Evolutionary conservation across 2,797 vertebrate genomes (phyloP).

Genomic region (Hylomyscus alleni): DNA sequence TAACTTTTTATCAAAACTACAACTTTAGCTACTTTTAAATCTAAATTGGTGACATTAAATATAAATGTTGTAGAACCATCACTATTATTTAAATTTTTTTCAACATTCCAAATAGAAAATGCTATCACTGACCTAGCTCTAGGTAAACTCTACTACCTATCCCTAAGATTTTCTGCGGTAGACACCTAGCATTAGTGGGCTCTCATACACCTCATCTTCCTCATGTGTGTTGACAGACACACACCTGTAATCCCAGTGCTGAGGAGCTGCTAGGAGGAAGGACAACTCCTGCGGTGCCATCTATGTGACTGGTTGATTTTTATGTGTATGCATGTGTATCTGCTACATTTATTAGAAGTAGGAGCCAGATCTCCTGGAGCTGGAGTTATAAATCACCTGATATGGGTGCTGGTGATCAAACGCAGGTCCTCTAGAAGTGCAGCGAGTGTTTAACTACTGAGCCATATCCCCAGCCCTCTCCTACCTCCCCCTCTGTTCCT

Average conservation of each 20-base stretch:
- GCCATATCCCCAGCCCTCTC: neutral
- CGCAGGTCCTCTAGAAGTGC: neutral
- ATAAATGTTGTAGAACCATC: neutral
- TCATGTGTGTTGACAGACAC: neutral
- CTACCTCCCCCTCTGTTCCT: neutral
- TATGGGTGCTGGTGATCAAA: neutral
- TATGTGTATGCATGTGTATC: neutral
- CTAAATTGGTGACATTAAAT: conserved; percentile 3
- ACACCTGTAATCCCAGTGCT: neutral
- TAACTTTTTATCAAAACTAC: neutral
- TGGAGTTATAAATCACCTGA: neutral
- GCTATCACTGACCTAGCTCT: neutral
- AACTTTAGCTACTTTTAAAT: conserved; percentile 49
- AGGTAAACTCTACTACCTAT: neutral
- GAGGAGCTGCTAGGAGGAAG: neutral
- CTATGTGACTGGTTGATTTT: neutral
- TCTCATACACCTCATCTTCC: neutral
- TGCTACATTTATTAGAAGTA: neutral
- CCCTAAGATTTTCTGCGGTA: neutral
- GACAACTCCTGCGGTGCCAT: neutral
- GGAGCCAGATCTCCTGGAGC: neutral
- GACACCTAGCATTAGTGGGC: neutral
- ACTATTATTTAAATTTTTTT: neutral
- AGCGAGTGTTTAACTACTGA: neutral
- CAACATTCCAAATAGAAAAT: conserved; percentile 14